Evolutionary conservation across 2,888 invertebrate genomes (phyloP).

Genomic region (Galerucella nymphaeae): DNA sequence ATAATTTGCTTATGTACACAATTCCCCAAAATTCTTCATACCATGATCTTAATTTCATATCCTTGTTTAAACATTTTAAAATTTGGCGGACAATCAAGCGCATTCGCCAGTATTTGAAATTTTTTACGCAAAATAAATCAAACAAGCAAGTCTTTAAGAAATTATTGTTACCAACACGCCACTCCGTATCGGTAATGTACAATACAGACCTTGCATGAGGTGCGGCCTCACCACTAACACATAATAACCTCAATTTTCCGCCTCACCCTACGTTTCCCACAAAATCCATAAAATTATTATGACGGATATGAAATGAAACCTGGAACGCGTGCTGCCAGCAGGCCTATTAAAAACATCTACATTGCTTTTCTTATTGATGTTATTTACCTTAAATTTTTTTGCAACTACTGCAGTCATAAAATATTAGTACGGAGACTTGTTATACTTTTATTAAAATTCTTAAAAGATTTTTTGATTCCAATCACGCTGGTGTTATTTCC

Average conservation of each 20-base stretch:
- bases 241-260: conserved; percentile 12
- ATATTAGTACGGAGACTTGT: not conserved
- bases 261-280: conserved; percentile 4
- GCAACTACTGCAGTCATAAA: conserved; percentile 3
- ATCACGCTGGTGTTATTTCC: no score
- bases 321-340: not conserved
- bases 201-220: conserved; percentile 13
- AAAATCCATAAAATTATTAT: conserved; percentile 26
- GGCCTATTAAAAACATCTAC: not conserved
- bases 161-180: not conserved
- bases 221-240: conserved; percentile 12
- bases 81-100: no score
- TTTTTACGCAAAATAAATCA: not conserved
- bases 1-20: no score
- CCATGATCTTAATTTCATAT: no score
- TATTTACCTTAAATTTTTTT: not conserved
- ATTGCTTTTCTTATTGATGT: not conserved
- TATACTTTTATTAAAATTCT: no score
- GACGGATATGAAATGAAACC: conserved; percentile 14
- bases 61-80: no score
- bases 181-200: conserved; percentile 6
- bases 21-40: no score
- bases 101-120: not conserved
- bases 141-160: not conserved
- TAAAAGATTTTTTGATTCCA: no score